Percentiles rank a stretch among this genome's conserved stretches.
Evolutionary conservation across 2,113 vertebrate genomes (phyloP).

Genomic region (Collichthys lucidus): DNA sequence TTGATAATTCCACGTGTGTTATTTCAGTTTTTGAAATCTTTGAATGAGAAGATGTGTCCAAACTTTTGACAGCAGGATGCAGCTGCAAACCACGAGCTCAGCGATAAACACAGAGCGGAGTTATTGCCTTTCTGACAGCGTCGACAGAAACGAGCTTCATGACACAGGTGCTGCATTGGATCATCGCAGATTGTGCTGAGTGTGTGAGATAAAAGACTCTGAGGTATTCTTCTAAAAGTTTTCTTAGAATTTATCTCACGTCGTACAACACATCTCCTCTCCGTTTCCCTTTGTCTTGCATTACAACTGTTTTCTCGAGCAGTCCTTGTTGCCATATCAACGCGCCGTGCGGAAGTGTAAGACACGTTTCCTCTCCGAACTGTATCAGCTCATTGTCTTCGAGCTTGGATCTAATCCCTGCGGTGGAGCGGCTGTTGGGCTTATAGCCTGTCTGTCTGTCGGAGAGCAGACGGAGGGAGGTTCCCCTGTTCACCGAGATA

Average conservation of each 20-base stretch:
- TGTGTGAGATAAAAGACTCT: neutral
- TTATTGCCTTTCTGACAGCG: no score
- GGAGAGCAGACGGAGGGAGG: constrained; percentile 70
- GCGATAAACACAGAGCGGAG: no score
- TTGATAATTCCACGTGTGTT: no score
- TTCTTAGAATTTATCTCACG: neutral
- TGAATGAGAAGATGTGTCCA: no score
- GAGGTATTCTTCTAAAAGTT: neutral
- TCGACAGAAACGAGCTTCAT: no score
- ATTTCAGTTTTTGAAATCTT: no score
- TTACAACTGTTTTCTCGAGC: neutral
- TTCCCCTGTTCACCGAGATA: constrained; percentile 71
- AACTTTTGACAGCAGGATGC: no score
- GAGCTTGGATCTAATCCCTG: constrained; percentile 67
- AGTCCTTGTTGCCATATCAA: constrained; percentile 50
- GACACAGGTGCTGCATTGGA: no score
- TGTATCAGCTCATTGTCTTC: constrained; percentile 58
- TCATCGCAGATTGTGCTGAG: no score
- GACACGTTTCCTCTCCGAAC: constrained; percentile 33
- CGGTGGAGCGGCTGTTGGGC: constrained; percentile 49
- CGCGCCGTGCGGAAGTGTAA: constrained; percentile 1
- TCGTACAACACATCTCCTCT: neutral
- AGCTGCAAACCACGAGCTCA: no score
- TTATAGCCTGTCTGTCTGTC: constrained; percentile 50
- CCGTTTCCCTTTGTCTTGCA: neutral